Percentiles rank a stretch among this genome's conserved stretches.
phyloP scores from a whole-genome alignment of 2,797 vertebrate species.

The Gallirallus australis region DNA sequence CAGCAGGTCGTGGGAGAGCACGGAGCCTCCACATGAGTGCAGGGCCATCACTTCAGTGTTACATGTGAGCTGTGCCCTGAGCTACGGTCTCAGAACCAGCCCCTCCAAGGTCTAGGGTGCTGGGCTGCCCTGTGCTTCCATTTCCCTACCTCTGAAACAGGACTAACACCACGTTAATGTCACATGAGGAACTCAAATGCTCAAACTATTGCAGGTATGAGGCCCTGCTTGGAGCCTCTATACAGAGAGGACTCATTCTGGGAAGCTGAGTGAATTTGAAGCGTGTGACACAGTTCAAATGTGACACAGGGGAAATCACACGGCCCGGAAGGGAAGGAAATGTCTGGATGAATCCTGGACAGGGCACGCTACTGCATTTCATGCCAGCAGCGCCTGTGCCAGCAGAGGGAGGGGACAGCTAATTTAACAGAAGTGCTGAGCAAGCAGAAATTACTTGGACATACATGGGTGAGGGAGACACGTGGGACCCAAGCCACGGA shows the following conservation, averaged over 20 bases:
- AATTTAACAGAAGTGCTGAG: conserved; percentile 43
- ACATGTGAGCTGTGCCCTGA: neutral
- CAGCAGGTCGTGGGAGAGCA: neutral
- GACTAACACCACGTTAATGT: neutral
- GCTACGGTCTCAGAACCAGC: neutral
- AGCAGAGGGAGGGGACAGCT: conserved; percentile 29
- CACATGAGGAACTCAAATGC: neutral
- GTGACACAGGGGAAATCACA: conserved; percentile 27
- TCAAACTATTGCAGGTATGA: conserved; percentile 21
- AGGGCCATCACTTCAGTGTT: fast-evolving
- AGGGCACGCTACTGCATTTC: neutral
- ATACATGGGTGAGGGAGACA: fast-evolving
- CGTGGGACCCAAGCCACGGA: neutral
- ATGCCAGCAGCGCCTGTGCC: neutral
- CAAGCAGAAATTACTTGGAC: neutral
- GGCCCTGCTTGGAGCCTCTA: neutral
- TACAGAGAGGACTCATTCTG: neutral
- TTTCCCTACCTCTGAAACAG: neutral
- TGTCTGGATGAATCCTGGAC: conserved; percentile 45
- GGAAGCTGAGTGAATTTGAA: conserved; percentile 29
- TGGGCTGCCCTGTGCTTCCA: neutral
- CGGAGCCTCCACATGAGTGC: neutral
- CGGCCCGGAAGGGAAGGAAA: conserved; percentile 54
- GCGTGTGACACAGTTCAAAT: neutral
- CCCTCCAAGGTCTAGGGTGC: fast-evolving